phyloP scores from a whole-genome alignment of 2,113 vertebrate genomes.

The Porphyrio hochstetteri region DNA sequence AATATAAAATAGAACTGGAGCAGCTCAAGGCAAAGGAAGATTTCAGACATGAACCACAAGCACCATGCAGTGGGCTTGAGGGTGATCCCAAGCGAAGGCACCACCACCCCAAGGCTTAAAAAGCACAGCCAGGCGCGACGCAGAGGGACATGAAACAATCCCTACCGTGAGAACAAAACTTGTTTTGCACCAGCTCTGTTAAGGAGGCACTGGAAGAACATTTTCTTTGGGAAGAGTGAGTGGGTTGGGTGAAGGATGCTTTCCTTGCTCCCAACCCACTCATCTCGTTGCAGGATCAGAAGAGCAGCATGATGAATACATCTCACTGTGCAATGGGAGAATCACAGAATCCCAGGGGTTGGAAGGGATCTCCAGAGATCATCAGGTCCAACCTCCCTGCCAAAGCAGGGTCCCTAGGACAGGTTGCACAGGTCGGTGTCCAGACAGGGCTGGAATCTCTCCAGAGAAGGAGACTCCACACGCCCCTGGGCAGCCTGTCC shows the following conservation, averaged over 20 bases:
- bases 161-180: not conserved
- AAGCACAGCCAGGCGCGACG: not conserved
- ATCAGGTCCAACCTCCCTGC: no score
- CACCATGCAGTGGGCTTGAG: fast-evolving
- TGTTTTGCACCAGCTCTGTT: not conserved
- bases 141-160: fast-evolving
- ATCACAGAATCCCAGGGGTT: no score
- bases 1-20: not conserved
- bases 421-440: no score
- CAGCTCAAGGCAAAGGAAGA: not conserved
- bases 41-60: not conserved
- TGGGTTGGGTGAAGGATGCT: not conserved
- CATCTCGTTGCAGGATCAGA: fast-evolving
- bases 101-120: fast-evolving
- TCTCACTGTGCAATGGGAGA: not conserved
- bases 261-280: fast-evolving
- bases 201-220: fast-evolving
- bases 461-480: no score
- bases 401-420: no score
- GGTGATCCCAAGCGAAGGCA: not conserved
- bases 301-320: fast-evolving
- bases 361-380: no score
- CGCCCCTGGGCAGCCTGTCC: no score
- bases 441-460: no score
- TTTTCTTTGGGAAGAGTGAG: not conserved